Base-by-base conservation (phyloP, 2,888 invertebrate genomes). In the Latrodectus elegans region DNA sequence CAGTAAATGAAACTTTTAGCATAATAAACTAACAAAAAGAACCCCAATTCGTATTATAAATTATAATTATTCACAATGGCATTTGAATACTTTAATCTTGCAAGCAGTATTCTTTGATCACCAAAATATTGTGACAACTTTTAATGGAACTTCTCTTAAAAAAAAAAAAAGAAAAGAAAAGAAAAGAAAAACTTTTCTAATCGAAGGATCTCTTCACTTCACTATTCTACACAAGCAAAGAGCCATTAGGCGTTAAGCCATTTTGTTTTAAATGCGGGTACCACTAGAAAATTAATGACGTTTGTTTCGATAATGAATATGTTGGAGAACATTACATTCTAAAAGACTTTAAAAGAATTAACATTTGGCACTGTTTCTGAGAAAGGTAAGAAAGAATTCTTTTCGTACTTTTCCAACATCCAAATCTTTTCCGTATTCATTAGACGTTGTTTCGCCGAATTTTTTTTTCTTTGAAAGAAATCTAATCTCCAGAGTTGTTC, bases 281-380 rank as follows among this genome's bases (percentile, higher is more conserved):
- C 11, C 65, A 26, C n/a, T 11, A 17, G 75, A 55, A 79, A 79
- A 79, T 79, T 79, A 79, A 79, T 79, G 79, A 79, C 55, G 79
- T 79, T 79, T 79, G 79, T 79, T 68, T 71, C 79, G 79, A 79
- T 79, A 79, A 79, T 79, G 79, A 79, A 79, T 79, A 79, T 71
- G 79, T 71, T 79, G 60, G 26, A 79, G 49, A 49, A 71, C 79
- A 79, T 79, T 79, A 79, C 68, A 71, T 71, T 51, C 71, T 60
- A 60, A 71, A 71, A 70, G 60, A 70, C 70, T 71, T 71, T 49
- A 71, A 79, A 79, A 79, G 71, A 79, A 79, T 71, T 70, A 79
- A 79, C 79, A 71, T 79, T 78, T 71, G 26, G 67, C 67, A 26
- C 49, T 53, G 53, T n/a, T 53, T 11, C 17, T 17, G 49, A 49